Percentiles rank a stretch among this genome's conserved stretches.
Conservation (phyloP, 2,797 vertebrate genomes). For the Sebastes aleutianus region DNA sequence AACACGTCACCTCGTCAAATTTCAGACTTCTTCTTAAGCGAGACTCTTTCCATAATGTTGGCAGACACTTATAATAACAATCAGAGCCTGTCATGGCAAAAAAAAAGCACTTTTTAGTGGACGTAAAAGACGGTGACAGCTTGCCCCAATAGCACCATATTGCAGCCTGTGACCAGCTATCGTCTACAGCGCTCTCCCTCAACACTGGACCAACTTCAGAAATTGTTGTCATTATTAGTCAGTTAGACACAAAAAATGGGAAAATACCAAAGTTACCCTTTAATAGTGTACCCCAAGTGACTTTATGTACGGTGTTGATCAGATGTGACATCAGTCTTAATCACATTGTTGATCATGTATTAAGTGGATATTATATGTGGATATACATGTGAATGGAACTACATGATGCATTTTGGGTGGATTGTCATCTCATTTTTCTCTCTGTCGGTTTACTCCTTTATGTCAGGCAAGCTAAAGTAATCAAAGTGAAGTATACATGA, state of each 20-base stretch:
- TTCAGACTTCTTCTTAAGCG: too few species aligned
- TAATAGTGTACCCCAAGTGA: not conserved
- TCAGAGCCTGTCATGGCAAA: too few species aligned
- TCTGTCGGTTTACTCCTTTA: not conserved
- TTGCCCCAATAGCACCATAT: too few species aligned
- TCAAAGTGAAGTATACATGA: not conserved
- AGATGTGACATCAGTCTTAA: not conserved
- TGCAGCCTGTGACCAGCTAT: rapidly evolving
- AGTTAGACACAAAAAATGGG: too few species aligned
- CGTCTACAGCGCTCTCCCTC: too few species aligned
- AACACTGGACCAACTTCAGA: too few species aligned
- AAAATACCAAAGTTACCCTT: not conserved
- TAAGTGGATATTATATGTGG: not conserved
- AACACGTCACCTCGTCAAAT: too few species aligned
- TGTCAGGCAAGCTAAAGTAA: not conserved
- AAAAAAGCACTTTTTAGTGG: too few species aligned
- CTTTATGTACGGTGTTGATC: not conserved
- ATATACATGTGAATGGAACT: not conserved
- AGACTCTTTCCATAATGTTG: too few species aligned
- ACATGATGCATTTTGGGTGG: not conserved
- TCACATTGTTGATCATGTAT: not conserved
- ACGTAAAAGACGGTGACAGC: rapidly evolving
- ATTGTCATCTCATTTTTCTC: not conserved
- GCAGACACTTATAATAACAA: too few species aligned
- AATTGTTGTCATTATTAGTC: too few species aligned